These are phyloP conservation scores for Drosophila truncata DNA, from an alignment of 1,140 invertebrate species.

Conservation along the genomic window DNA sequence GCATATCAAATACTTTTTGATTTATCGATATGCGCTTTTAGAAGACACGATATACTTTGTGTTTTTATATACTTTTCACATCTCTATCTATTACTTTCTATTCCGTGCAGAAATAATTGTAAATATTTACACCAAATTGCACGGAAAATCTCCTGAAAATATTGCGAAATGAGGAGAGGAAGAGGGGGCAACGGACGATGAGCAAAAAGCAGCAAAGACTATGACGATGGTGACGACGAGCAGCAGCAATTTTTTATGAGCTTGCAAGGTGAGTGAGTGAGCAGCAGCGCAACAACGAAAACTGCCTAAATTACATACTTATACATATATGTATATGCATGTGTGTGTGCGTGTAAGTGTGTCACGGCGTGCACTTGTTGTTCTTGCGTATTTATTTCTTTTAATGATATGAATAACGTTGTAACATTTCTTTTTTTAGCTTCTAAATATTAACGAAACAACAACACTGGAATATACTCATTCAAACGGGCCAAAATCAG, in stretches of 20 bases:
- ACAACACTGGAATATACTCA: slow-evolving; percentile 66
- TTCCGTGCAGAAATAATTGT: slow-evolving; percentile 61
- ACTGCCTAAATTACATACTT: slow-evolving; percentile 46
- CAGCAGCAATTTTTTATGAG: slow-evolving; percentile 30
- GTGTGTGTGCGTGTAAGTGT: slow-evolving; percentile 30
- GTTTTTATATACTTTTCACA: slow-evolving; percentile 15
- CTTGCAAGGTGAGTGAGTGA: slow-evolving; percentile 70
- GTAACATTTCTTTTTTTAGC: slow-evolving; percentile 59
- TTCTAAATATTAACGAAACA: slow-evolving; percentile 48
- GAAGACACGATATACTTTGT: background rate
- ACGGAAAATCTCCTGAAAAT: slow-evolving; percentile 25
- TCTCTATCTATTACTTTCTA: slow-evolving; percentile 66
- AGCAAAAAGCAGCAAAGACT: slow-evolving; percentile 23
- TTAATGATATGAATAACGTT: slow-evolving; percentile 40
- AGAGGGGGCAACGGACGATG: slow-evolving; percentile 13
- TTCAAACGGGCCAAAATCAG: slow-evolving; percentile 13
- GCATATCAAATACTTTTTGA: background rate
- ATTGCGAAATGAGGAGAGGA: slow-evolving; percentile 35
- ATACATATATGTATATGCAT: background rate
- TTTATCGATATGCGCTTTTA: background rate
- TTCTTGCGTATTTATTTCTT: slow-evolving; percentile 15
- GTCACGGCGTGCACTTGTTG: slow-evolving; percentile 46
- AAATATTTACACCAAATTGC: slow-evolving; percentile 61
- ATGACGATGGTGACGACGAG: slow-evolving; percentile 50
- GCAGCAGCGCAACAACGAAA: slow-evolving; percentile 36